Base-by-base conservation (phyloP, 2,797 vertebrate genomes). In the Apodemus agrarius region DNA sequence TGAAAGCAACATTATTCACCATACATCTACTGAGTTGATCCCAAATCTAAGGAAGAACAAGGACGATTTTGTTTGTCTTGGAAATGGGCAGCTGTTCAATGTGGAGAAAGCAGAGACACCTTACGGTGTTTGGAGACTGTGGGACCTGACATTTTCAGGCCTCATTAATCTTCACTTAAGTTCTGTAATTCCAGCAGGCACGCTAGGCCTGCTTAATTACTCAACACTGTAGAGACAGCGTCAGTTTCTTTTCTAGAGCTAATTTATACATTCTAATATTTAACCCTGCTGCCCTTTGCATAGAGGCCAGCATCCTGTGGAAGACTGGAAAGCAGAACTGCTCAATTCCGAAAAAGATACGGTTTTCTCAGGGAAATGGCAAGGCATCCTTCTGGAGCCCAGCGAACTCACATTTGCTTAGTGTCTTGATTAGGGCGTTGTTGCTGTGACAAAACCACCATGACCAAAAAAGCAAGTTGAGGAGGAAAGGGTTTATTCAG, bases 141-240 rank as follows among this genome's bases (percentile, higher is more conserved):
- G 90, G 94, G 88, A 80, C 54, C 79, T 49, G 34, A 3, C 59
- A 43, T 91, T 95, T 95, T 89, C 59, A 91, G 80, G 86, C 88
- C 61, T 98, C 97, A 97, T 97, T 97, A 97, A 97, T 97, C 95
- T 96, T 96, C 24, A 59, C 93, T 97, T 95, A 83, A 87, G 79
- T 91, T 89, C 93, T 93, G 5, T 91, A 82, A 96, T 95, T 95
- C 93, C 40, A 43, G 89, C 72, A 76, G 92, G 84, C 43, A 57
- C 46, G 26, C 34, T 89, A 82, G 37, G 86, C 59, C 94, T 95
- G 82, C 85, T 96, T 97, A 97, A 97, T 97, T 96, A 94, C 93
- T 96, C 82, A 91, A 76, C 92, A 94, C 75, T 91, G 87, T 12
- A 14, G 89, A 79, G 37, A 95, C 52, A 29, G 75, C 59, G 34